phyloP scores from a whole-genome alignment of 2,888 invertebrate species.

The Stenotaenia linearis region DNA sequence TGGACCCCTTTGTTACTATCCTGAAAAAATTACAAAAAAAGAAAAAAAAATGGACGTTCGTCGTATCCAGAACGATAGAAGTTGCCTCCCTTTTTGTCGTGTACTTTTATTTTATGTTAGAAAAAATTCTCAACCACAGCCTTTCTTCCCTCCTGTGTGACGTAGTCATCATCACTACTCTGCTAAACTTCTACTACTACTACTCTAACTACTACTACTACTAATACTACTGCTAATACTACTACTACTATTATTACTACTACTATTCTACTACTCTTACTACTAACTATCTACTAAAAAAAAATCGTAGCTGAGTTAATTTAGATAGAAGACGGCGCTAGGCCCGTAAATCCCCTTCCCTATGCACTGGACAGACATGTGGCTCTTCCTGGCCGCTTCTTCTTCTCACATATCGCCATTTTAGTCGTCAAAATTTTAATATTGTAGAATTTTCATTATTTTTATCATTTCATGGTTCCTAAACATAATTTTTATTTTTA shows the following conservation, averaged over 20 bases:
- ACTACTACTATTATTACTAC: slow-evolving; percentile 1
- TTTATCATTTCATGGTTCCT: background rate
- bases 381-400: slow-evolving; percentile 5
- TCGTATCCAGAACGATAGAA: background rate
- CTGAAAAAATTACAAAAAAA: background rate
- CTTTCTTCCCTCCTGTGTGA: background rate
- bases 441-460: background rate
- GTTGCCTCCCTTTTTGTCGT: background rate
- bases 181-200: slow-evolving; percentile 11
- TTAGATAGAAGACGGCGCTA: slow-evolving; percentile 5
- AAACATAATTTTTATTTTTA: background rate
- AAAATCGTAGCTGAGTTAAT: background rate
- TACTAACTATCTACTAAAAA: slow-evolving; percentile 6
- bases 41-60: background rate
- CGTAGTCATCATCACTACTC: background rate
- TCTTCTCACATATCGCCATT: slow-evolving; percentile 3
- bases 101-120: background rate
- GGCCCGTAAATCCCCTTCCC: background rate
- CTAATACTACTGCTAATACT: background rate
- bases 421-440: background rate
- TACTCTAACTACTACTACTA: background rate
- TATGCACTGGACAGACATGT: slow-evolving; percentile 19
- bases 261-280: slow-evolving; percentile 3
- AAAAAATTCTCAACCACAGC: background rate
- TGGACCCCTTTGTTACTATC: background rate